Percentiles rank a stretch among this genome's conserved stretches.
Evolutionary conservation across 2,113 vertebrate genomes (phyloP).

Genomic region (Trinectes maculatus): DNA sequence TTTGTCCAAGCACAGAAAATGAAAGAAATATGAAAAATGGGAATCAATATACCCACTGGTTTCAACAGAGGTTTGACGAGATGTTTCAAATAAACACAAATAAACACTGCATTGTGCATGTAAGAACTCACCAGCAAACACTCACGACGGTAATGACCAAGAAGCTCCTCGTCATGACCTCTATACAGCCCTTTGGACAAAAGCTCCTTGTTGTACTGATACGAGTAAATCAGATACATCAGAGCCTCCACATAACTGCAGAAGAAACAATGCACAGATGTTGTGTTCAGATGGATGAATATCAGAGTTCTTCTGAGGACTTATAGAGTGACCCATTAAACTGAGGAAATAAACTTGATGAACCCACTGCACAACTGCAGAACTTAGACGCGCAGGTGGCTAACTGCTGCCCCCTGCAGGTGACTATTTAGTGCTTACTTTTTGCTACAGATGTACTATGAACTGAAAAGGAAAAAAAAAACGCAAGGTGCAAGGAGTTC

Average conservation of each 20-base stretch:
- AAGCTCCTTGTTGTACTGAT: conserved; percentile 97
- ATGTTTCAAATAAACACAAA: not conserved
- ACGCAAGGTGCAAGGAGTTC: not conserved
- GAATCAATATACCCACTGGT: not conserved
- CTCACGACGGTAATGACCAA: conserved; percentile 92
- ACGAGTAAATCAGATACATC: conserved; percentile 93
- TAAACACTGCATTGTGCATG: not conserved
- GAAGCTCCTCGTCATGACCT: conserved; percentile 90
- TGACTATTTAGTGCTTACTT: not conserved
- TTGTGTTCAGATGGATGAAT: conserved; percentile 24
- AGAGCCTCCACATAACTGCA: conserved; percentile 92
- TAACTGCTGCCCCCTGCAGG: conserved; percentile 75
- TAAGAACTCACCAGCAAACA: conserved; percentile 92
- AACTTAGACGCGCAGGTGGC: not conserved
- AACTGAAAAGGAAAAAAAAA: not conserved
- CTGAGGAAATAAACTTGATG: conserved; percentile 41
- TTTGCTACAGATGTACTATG: not conserved
- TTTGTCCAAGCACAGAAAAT: not conserved
- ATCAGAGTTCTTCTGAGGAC: conserved; percentile 30
- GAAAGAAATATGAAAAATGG: not conserved
- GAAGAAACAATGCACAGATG: conserved; percentile 47
- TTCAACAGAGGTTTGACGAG: not conserved
- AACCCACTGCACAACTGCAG: conserved; percentile 41
- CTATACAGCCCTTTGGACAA: conserved; percentile 90
- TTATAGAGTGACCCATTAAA: conserved; percentile 4